These are phyloP conservation scores for Chiloscyllium plagiosum DNA, from an alignment of 2,113 vertebrate genomes.

Conservation along the genomic window DNA sequence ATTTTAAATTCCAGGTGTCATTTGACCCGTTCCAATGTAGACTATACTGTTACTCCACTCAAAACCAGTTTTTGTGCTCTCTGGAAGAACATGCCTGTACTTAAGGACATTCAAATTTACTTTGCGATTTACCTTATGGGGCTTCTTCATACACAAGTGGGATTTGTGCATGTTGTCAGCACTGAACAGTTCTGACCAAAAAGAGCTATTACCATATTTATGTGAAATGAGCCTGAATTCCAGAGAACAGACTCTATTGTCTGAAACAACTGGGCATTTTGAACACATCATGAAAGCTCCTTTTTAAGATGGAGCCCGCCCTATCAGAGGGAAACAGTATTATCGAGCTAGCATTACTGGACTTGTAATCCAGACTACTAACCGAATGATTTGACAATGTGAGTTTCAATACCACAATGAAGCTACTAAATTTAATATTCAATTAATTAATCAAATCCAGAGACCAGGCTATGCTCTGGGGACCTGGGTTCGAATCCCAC, in stretches of 20 bases:
- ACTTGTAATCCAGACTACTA: no score
- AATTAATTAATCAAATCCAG: no score
- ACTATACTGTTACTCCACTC: background rate
- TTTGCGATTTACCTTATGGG: background rate
- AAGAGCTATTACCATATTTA: background rate
- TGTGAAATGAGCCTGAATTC: background rate
- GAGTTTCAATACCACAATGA: no score
- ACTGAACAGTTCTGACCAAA: background rate
- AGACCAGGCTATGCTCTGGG: no score
- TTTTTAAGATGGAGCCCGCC: no score
- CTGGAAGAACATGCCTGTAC: background rate
- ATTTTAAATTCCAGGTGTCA: background rate
- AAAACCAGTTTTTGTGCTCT: background rate
- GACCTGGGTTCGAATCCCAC: no score
- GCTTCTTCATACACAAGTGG: background rate
- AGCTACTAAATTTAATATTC: no score
- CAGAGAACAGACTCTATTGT: background rate
- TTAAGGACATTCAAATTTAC: background rate
- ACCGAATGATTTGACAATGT: no score
- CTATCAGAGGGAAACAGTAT: no score
- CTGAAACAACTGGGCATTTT: background rate
- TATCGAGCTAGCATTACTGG: no score
- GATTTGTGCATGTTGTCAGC: background rate
- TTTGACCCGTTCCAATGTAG: background rate
- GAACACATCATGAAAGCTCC: no score